These are phyloP conservation scores for Crotalus tigris DNA, from an alignment of 2,113 vertebrate genomes.

Conservation along the genomic window DNA sequence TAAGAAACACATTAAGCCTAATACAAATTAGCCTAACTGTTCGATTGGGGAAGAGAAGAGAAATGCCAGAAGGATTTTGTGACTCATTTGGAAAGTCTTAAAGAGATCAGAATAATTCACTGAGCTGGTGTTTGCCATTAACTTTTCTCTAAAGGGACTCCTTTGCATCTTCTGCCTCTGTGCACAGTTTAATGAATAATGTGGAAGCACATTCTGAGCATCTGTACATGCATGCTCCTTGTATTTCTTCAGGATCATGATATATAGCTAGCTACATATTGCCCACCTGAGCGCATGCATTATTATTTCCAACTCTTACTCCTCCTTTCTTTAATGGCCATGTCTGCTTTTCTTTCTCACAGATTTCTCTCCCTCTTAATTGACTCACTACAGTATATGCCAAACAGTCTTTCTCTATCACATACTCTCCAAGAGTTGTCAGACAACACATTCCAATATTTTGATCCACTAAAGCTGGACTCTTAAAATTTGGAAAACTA, in stretches of 20 bases:
- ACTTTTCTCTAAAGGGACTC: not conserved
- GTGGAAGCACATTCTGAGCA: not conserved
- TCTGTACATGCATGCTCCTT: not conserved
- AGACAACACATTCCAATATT: not conserved
- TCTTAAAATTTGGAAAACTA: not conserved
- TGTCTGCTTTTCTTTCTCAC: not conserved
- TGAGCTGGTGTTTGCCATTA: not conserved
- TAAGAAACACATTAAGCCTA: not conserved
- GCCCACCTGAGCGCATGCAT: not conserved
- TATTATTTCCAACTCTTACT: not conserved
- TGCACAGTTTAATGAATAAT: slow-evolving; percentile 11
- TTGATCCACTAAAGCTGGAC: not conserved
- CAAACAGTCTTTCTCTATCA: not conserved
- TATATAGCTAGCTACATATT: not conserved
- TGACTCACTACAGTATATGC: not conserved
- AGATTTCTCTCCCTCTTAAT: not conserved
- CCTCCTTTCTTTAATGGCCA: not conserved
- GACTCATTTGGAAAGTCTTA: not conserved
- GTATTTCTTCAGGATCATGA: not conserved
- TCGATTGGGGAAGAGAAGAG: not conserved
- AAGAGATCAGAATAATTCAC: slow-evolving; percentile 4
- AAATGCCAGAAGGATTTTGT: not conserved
- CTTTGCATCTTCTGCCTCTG: slow-evolving; percentile 9
- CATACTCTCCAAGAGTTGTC: not conserved
- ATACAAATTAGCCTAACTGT: slow-evolving; percentile 14